Evolutionary conservation across 2,797 vertebrate genomes (phyloP), one percentile per base, ranked within the genome.

Genomic region (Lutjanus argentimaculatus): DNA sequence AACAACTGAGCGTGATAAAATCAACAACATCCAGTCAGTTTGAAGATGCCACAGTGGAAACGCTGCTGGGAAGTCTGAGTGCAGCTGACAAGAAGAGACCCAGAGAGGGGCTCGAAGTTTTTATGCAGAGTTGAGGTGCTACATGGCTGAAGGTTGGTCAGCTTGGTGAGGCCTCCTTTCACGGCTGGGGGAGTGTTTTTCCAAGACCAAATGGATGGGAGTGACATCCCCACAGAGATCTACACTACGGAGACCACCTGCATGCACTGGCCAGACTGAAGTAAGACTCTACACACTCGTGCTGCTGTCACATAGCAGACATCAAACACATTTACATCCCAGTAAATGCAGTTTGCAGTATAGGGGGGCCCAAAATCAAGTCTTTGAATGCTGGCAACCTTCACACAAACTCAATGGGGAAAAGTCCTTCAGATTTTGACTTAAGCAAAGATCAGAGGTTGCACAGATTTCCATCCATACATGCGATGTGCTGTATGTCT

Each of bases 201-300:
- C 73, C 83, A 89, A 89, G 83, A 84, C 91, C 92, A 94, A 95
- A 95, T 95, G 92, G 89, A 89, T 91, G 89, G 82, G 81, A 94
- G 89, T 85, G 85, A 91, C 89, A 87, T 91, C 86, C 77, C 75
- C 80, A 72, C 73, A 79, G 72, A 86, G 75, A 74, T 79, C 82
- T 80, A 85, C 83, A 67, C 75, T 71, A 71, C 69, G 72, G 86
- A 86, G 92, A 95, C 93, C 94, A 94, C 94, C 95, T 95, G 93
- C 83, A 88, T 90, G 85, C 42, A 15, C 51, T 58, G 59, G 66
- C 46, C 76, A 56, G 69, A 69, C 68, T 83, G 79, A 73, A 62
- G 66, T 61, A 12, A 73, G 70, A 46, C 76, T 70, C 72, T 42
- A 65, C 72, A 88, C 79, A 68, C 80, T 75, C 46, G 36, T 77